A percentile compares a stretch with the other conserved stretches of the same genome.
phyloP scores from a whole-genome alignment of 2,113 vertebrate species.

The Oreochromis niloticus region DNA sequence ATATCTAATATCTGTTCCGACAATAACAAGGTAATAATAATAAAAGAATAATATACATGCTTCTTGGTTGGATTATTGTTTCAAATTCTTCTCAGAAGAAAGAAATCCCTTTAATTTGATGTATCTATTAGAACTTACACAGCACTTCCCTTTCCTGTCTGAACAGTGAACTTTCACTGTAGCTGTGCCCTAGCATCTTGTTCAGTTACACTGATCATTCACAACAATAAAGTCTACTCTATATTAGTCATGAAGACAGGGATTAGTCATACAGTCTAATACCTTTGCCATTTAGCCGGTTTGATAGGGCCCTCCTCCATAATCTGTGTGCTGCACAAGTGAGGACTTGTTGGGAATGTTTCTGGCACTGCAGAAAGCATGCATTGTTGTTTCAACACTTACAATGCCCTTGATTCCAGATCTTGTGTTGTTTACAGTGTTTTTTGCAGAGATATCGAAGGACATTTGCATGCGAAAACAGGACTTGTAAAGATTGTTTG shows the following conservation, averaged over 20 bases:
- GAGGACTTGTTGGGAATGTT: conserved; percentile 59
- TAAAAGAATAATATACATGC: background rate
- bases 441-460: background rate
- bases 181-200: background rate
- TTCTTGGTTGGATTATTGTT: background rate
- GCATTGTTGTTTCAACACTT: conserved; percentile 8
- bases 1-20: background rate
- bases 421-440: background rate
- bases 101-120: background rate
- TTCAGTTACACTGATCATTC: background rate
- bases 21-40: background rate
- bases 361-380: conserved; percentile 1
- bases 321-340: conserved; percentile 38
- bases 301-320: conserved; percentile 4
- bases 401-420: background rate
- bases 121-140: background rate
- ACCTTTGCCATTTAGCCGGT: conserved; percentile 3
- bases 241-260: background rate
- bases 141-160: background rate
- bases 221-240: background rate
- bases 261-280: background rate
- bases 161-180: background rate
- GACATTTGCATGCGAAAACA: background rate
- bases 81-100: background rate
- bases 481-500: background rate